Percentiles rank a stretch among this genome's conserved stretches.
Conservation (phyloP, 2,888 invertebrate species). For the Eulithis prunata region DNA sequence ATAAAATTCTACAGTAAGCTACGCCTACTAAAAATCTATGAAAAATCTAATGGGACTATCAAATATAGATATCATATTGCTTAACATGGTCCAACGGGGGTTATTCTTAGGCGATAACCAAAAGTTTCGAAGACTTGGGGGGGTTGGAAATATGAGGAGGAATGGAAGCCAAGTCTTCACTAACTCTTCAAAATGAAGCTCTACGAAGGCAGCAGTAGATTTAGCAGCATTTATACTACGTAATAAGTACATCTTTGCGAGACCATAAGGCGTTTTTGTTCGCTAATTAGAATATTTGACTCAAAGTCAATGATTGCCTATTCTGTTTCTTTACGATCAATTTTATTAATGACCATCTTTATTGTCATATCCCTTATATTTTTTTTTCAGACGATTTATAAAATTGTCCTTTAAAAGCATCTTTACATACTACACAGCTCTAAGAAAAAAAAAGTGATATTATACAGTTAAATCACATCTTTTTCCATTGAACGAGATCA, state of each 20-base stretch:
- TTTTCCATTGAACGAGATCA: no score
- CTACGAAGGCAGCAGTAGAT: constrained; percentile 53
- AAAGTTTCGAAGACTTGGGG: constrained; percentile 48
- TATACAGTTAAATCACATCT: no score
- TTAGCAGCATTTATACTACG: constrained; percentile 38
- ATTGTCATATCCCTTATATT: constrained; percentile 44
- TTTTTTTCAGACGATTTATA: constrained; percentile 5
- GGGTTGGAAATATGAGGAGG: constrained; percentile 28
- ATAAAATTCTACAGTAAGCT: constrained; percentile 78
- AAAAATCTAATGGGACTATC: constrained; percentile 70
- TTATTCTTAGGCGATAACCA: constrained; percentile 40
- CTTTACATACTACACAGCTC: no score
- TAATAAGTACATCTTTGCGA: no score
- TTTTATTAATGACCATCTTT: constrained; percentile 31
- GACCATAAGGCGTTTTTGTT: no score
- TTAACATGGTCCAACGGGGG: constrained; percentile 81
- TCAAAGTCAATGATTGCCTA: no score
- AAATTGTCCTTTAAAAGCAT: constrained; percentile 1
- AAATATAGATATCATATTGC: constrained; percentile 76
- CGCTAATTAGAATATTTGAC: no score
- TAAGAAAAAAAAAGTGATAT: no score
- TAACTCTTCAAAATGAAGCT: constrained; percentile 25
- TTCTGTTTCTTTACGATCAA: no score
- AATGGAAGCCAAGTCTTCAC: constrained; percentile 27
- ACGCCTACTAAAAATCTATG: constrained; percentile 70